Conservation (phyloP, 2,113 vertebrate species). For the Podiceps cristatus region DNA sequence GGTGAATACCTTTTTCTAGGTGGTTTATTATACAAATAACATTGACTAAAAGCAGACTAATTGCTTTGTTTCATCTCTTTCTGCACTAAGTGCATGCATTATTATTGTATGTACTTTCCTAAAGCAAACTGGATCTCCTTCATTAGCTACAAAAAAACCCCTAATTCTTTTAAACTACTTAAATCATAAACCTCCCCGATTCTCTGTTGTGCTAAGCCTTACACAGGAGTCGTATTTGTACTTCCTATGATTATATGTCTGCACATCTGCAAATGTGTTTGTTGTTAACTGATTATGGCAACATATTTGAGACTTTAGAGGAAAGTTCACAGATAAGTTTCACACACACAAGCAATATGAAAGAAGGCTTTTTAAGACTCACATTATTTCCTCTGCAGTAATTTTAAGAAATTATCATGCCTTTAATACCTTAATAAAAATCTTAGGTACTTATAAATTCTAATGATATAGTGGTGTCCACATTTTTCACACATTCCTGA, state of each 20-base stretch:
- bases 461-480: not conserved
- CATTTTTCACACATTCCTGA: accelerated
- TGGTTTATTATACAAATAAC: not conserved
- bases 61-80: not conserved
- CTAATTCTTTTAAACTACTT: not conserved
- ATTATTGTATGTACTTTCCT: not conserved
- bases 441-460: not conserved
- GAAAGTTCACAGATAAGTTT: not conserved
- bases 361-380: not conserved
- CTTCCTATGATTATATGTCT: not conserved
- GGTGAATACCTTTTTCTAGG: not conserved
- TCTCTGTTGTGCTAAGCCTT: not conserved
- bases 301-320: not conserved
- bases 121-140: not conserved
- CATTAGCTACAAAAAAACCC: not conserved
- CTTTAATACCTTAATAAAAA: not conserved
- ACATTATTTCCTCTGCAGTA: not conserved
- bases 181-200: not conserved
- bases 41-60: not conserved
- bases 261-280: not conserved
- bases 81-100: not conserved
- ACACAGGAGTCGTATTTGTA: not conserved
- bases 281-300: not conserved
- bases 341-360: not conserved
- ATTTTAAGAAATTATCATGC: not conserved